Base-by-base conservation (phyloP, 2,888 invertebrate species). In the Villa cingulata region DNA sequence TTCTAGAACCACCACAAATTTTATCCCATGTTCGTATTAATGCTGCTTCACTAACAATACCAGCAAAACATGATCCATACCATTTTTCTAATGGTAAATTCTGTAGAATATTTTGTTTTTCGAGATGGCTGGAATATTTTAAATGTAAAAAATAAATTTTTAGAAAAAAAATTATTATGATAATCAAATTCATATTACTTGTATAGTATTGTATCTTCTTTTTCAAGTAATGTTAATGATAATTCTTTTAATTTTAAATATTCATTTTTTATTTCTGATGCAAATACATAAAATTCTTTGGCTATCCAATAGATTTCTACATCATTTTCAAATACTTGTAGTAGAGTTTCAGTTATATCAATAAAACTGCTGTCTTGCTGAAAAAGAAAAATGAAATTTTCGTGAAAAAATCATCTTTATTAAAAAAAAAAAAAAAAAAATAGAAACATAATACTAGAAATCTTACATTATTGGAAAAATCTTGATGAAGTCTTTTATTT, bases 21-120 rank as follows among this genome's bases (percentile, higher is more conserved):
- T 89, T 89, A 64, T 91, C 90, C 87, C 89, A 90, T 53, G 91
- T 82, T 63, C 88, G 88, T 56, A 58, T 81, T 48, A 91, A 72
- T 9, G 86, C 82, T 9, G 79, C 78, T 57, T 86, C 83, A 57
- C 83, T 82, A 44, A 92, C 72, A 14, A 87, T 74, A 5, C 83
- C 84, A 43, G 90, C 85, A 70, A 88, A 90, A 61, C 87, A 86
- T 45, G 82, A 81, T 48, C 78, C 76, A 64, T 86, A 88, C 90
- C 90, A 91, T 55, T 75, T 75, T 34, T 78, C 76, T 40, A 87
- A 68, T 0, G 89, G 84, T 42, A 87, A 66, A 49, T 68, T 70
- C 48, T 79, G 76, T 53, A 83, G 65, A 1, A 80, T 76, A 45
- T 76, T 75, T 44, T 80, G 75, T 39, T 76, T 75, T n/a, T 74